Conservation (phyloP, 2,888 invertebrate species). For the Chironomus riparius region DNA sequence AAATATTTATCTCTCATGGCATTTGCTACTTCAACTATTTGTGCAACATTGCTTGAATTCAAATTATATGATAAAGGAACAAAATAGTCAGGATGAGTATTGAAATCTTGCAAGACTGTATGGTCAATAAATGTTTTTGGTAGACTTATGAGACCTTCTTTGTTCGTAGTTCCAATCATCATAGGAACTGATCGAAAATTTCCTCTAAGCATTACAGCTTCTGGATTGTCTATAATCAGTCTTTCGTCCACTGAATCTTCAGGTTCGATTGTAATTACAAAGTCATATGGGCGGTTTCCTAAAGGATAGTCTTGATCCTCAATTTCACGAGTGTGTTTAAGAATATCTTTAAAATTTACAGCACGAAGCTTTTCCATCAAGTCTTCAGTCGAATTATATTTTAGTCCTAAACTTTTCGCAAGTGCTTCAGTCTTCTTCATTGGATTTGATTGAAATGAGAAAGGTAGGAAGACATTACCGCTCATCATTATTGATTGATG, state of each 20-base stretch:
- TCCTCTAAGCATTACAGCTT: constrained; percentile 21
- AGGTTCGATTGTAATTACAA: constrained; percentile 27
- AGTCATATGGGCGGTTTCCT: constrained; percentile 26
- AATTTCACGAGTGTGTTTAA: neutral
- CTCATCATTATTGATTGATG: constrained; percentile 56
- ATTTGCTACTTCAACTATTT: neutral
- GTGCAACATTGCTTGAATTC: neutral
- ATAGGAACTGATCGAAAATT: constrained; percentile 28
- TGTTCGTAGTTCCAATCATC: constrained; percentile 28
- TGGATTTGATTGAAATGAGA: constrained; percentile 49
- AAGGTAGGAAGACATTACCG: constrained; percentile 52
- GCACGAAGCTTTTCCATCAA: constrained; percentile 1
- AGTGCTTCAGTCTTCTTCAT: constrained; percentile 46
- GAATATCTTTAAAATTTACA: neutral
- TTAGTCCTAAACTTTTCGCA: neutral
- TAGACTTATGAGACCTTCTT: constrained; percentile 27
- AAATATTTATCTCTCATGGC: constrained; percentile 27
- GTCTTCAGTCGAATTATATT: neutral
- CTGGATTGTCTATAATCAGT: constrained; percentile 27
- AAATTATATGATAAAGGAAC: constrained; percentile 27
- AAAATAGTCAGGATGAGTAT: constrained; percentile 24
- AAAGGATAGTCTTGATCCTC: constrained; percentile 13
- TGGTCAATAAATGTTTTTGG: neutral
- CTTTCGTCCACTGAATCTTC: constrained; percentile 17
- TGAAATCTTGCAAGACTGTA: constrained; percentile 2